phyloP scores from a whole-genome alignment of 2,113 vertebrate species.

The Datnioides undecimradiatus region DNA sequence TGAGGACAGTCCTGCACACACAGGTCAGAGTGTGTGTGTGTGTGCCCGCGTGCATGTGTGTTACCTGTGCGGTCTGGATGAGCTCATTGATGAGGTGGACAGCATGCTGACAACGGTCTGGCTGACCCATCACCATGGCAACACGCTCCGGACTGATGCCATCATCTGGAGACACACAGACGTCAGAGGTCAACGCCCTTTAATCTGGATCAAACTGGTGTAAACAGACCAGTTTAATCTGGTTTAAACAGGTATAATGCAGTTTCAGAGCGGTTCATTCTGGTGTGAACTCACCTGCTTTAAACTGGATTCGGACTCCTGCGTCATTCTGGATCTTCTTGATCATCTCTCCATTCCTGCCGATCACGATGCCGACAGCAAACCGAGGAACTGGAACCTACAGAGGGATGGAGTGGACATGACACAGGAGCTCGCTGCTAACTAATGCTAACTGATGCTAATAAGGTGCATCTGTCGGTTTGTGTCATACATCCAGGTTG shows the following conservation, averaged over 20 bases:
- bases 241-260: not conserved
- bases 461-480: not conserved
- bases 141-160: constrained; percentile 93
- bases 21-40: constrained; percentile 1
- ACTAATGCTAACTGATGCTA: not conserved
- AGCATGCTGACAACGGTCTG: constrained; percentile 93
- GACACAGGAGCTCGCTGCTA: not conserved
- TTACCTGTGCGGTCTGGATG: constrained; percentile 94
- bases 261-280: not conserved
- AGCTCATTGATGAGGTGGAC: constrained; percentile 95
- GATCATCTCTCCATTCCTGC: constrained; percentile 97
- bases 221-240: not conserved
- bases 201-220: not conserved
- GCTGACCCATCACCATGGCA: constrained; percentile 96
- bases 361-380: constrained; percentile 95
- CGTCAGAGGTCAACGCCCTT: not conserved
- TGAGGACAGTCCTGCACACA: too few relatives aligned
- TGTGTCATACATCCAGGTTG: constrained; percentile 89
- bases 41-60: not conserved
- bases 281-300: constrained; percentile 87
- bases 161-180: constrained; percentile 83
- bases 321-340: constrained; percentile 97
- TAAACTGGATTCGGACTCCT: constrained; percentile 96
- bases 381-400: constrained; percentile 95
- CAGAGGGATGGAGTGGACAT: constrained; percentile 2